Base-by-base conservation (phyloP, 2,113 vertebrate genomes). In the Bagarius yarrelli region DNA sequence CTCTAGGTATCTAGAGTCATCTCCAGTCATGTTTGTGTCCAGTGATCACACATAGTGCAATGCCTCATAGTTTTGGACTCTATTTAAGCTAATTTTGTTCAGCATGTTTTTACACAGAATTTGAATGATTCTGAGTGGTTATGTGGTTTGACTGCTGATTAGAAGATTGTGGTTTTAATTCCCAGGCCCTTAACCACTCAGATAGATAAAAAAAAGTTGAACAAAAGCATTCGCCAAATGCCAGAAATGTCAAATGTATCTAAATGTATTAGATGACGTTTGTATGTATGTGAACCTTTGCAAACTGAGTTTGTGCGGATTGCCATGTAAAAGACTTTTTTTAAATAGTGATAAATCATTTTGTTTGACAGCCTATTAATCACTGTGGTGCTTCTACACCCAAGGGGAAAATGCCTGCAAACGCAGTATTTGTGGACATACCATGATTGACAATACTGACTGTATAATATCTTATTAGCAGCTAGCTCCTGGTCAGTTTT, bases 291-390 rank as follows among this genome's bases (percentile, higher is more conserved):
- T 8, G 9, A 47, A 40, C 36, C 36, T 3, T 6, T 40, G 14
- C 23, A 25, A 47, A 18, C 9, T 50, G 67, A 50, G 2, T 52
- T 47, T 30, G 69, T 71, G 40, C 40, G 47, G 34, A 40, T 40
- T 66, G 8, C 21, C 16, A 36, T 67, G 21, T 9, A 15, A n/a
- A 40, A 63, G 15, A n/a, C 1, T 3, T 70, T 50, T 27, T n/a
- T 16, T 69, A 21, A 14, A 34, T 47, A 47, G 44, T 44, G 64
- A 70, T 70, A 25, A 19, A 30, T 59, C 4, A 71, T 50, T 71
- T 30, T 69, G 36, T 83, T 72, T 76, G 59, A 47, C 44, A 80
- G 40, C 5, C 32, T 72, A 19, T 72, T 5, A 63, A 21, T n/a
- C 21, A 32, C 8, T 57, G 59, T 52, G 47, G 1, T 4, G 27